Percentiles rank a stretch among this genome's conserved stretches.
These are phyloP conservation scores for Dolichotis patagonum DNA, from an alignment of 2,113 vertebrate genomes.

Conservation along the genomic window DNA sequence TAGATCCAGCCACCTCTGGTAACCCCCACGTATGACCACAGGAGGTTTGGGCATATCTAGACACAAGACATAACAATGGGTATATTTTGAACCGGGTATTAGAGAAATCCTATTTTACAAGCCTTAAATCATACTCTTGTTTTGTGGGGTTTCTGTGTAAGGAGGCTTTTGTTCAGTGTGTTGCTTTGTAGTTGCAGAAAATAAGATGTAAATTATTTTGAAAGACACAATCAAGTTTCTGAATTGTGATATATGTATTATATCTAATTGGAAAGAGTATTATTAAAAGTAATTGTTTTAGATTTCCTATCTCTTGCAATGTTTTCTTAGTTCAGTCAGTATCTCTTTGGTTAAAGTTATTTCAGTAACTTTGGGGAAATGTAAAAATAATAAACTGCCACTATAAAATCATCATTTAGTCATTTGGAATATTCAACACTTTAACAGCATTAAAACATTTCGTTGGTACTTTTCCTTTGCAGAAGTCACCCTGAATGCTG, in stretches of 20 bases:
- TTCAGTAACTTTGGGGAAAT: background rate
- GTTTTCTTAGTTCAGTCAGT: background rate
- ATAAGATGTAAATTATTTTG: background rate
- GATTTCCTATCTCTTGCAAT: background rate
- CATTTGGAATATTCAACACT: background rate
- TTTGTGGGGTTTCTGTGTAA: background rate
- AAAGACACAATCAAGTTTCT: background rate
- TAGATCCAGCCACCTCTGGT: too few relatives aligned
- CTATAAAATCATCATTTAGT: background rate
- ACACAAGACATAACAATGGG: background rate
- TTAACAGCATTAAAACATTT: background rate
- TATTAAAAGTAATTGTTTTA: background rate
- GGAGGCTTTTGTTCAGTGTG: background rate
- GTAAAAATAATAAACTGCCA: background rate
- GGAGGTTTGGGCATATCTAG: background rate
- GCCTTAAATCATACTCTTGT: background rate
- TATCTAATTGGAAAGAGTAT: background rate
- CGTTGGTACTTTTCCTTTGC: background rate
- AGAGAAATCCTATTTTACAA: background rate
- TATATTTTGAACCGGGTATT: background rate
- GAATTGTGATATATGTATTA: background rate
- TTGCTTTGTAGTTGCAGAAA: background rate
- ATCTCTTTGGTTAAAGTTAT: background rate
- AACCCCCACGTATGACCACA: background rate
- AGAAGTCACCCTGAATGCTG: background rate